Conservation (phyloP, 2,113 vertebrate genomes). For the Protomyctophum bolini region DNA sequence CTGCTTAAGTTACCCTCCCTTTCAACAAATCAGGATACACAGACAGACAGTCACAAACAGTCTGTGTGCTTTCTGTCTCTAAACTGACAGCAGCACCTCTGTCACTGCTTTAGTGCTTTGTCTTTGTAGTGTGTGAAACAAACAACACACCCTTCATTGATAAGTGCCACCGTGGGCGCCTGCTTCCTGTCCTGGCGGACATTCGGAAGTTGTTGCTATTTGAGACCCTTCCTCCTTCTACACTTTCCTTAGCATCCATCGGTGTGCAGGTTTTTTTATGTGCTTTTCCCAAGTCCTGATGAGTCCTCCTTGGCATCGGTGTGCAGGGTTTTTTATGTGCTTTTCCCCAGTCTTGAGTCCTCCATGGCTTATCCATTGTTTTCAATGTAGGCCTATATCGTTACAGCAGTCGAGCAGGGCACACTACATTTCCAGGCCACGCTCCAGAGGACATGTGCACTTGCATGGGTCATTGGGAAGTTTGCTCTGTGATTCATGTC, state of each 20-base stretch:
- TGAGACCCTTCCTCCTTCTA: constrained; percentile 43
- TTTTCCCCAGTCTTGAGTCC: constrained; percentile 12
- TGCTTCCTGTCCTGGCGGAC: constrained; percentile 54
- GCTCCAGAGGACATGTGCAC: neutral
- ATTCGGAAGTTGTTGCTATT: constrained; percentile 65
- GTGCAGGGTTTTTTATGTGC: constrained; percentile 5
- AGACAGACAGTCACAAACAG: neutral
- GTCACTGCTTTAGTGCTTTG: constrained; percentile 3
- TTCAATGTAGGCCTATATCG: constrained; percentile 2
- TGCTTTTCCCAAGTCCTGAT: too few relatives aligned
- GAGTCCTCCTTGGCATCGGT: neutral
- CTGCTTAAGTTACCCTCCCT: neutral
- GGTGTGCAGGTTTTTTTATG: too few relatives aligned
- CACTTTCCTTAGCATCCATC: constrained; percentile 46
- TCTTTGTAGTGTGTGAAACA: constrained; percentile 8
- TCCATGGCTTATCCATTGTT: neutral
- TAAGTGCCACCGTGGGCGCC: neutral
- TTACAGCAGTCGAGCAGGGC: neutral
- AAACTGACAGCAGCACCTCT: neutral
- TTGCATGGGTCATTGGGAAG: neutral
- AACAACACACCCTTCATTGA: neutral
- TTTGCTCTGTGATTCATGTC: constrained; percentile 1
- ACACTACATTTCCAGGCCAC: neutral
- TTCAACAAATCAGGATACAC: neutral
- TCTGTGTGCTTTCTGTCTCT: neutral